Evolutionary conservation across 2,797 vertebrate genomes (phyloP), one percentile per base, ranked within the genome.

Genomic region (Macrochelys suwanniensis): DNA sequence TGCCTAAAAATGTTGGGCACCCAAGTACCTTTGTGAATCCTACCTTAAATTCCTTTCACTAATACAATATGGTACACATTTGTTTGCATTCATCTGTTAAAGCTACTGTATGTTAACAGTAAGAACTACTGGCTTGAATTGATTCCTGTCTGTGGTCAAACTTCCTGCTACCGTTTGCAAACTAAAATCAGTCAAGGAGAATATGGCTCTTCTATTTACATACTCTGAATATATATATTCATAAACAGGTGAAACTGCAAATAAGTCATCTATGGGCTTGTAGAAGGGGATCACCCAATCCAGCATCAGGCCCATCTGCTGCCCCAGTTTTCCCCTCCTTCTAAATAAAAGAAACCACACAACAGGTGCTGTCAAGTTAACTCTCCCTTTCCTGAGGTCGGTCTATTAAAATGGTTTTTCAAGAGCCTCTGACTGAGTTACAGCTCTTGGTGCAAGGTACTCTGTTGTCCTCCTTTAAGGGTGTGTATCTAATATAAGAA

Each of bases 111-210:
- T 51, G 42, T 23, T 93, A 88, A 93, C 68, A 87, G 42, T 57
- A 74, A n/a, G 53, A 57, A 77, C 54, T 45, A 45, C 54, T 86
- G 37, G 19, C 53, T 85, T 92, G 53, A 78, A n/a, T 9, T 93
- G 33, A 79, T 88, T 89, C 89, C 37, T 92, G 80, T 13, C 83
- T 94, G 61, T 0, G 1, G 31, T 80, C 61, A 97, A 93, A 95
- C 71, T 74, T 92, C 80, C 68, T 93, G 53, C 74, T 92, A 77
- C 76, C 94, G 37, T 89, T 95, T 96, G 59, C 8, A 90, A 74
- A 85, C 25, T 80, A 31, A 89, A 87, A 90, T n/a, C 93, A 92
- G 96, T 88, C 61, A 94, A 89, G 85, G 88, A 86, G 81, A n/a
- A 71, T 71, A 21, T 28, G 61, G 82, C 59, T 85, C 15, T 4